These are phyloP conservation scores for Platyscapa corneri DNA, from an alignment of 1,140 invertebrate genomes.

Conservation along the genomic window DNA sequence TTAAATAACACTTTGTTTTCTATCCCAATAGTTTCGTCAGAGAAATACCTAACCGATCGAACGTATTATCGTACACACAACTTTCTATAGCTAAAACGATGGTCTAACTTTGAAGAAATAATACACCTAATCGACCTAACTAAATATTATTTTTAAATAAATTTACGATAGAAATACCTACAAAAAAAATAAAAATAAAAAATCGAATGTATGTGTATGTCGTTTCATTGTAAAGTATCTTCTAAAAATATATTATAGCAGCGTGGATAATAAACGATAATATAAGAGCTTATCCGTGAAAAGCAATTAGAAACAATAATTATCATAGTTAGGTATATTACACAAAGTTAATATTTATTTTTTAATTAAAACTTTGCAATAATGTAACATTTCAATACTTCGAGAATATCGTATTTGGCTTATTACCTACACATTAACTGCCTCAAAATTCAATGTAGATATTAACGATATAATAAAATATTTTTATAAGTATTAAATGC, in stretches of 20 bases:
- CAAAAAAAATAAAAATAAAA: too few species aligned
- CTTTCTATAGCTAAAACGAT: not conserved
- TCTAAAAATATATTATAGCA: too few species aligned
- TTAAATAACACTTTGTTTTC: conserved; percentile 18
- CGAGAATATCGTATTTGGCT: too few species aligned
- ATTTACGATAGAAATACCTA: not conserved
- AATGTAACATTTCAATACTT: too few species aligned
- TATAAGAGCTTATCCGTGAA: not conserved
- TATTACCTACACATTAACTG: too few species aligned
- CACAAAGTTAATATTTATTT: too few species aligned
- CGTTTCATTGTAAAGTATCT: too few species aligned
- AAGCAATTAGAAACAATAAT: not conserved
- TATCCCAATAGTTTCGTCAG: conserved; percentile 1
- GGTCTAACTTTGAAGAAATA: not conserved
- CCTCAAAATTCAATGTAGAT: not conserved
- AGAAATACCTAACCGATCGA: not conserved
- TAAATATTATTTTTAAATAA: not conserved
- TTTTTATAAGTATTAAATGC: not conserved
- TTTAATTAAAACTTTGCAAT: too few species aligned
- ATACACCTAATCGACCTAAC: not conserved
- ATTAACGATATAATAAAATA: not conserved
- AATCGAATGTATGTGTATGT: too few species aligned
- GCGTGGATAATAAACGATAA: too few species aligned
- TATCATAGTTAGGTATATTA: too few species aligned
- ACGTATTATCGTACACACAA: not conserved